phyloP scores from a whole-genome alignment of 2,888 invertebrate genomes.

The Lasioglossum vierecki region DNA sequence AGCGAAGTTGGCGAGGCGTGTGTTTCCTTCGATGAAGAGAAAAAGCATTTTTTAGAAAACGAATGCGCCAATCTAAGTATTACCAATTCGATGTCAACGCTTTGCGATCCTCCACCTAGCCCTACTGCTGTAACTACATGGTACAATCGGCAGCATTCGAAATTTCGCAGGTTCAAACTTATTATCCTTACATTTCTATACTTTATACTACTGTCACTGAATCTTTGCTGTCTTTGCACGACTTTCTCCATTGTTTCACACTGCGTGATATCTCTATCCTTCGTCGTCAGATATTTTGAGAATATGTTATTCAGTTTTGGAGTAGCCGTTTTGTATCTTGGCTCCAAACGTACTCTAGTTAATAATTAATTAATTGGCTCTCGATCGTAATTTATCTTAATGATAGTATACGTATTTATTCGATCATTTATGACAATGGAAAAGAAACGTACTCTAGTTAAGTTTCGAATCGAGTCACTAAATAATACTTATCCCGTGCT shows the following conservation, averaged over 20 bases:
- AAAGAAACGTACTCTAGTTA: too few species aligned
- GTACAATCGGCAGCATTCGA: slow-evolving; percentile 66
- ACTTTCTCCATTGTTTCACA: neutral
- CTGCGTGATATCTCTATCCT: too few species aligned
- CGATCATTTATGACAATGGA: too few species aligned
- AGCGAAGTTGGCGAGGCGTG: slow-evolving; percentile 47
- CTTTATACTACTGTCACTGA: neutral
- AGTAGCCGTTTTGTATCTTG: neutral
- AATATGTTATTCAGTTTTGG: neutral
- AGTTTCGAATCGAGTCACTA: neutral
- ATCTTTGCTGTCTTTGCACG: neutral
- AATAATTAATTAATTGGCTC: too few species aligned
- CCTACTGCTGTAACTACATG: slow-evolving; percentile 65
- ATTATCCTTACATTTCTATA: neutral
- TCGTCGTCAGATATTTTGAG: too few species aligned
- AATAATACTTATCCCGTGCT: neutral
- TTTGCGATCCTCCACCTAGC: slow-evolving; percentile 54
- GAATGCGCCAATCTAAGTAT: slow-evolving; percentile 31
- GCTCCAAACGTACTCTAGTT: neutral
- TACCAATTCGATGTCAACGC: slow-evolving; percentile 47
- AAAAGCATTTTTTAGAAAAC: slow-evolving; percentile 51
- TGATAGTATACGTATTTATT: too few species aligned
- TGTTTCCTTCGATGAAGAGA: slow-evolving; percentile 37
- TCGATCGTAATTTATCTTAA: too few species aligned
- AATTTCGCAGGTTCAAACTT: slow-evolving; percentile 48